Evolutionary conservation across 2,888 invertebrate genomes (phyloP), one percentile per base, ranked within the genome.

Genomic region (Monopis laevigella): DNA sequence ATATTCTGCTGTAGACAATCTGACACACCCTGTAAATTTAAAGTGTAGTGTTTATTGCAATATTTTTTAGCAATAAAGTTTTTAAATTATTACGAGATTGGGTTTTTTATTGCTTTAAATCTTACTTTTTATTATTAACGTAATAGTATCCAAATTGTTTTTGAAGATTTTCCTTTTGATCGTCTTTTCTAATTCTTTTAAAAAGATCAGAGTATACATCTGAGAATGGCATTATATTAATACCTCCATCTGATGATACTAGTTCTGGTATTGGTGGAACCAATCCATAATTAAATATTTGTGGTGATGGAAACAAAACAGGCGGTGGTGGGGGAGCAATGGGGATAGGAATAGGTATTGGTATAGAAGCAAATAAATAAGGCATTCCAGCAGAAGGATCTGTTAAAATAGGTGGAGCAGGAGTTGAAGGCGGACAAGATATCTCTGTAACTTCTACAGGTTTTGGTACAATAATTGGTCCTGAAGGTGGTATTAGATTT

Each of bases 221-320:
- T 0, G 77, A 67, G 47, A 77, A 77, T 1, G 78, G 77, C 39
- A 78, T 46, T 10, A 80, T 60, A 34, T 77, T 78, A 6, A 80
- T 65, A 1, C 72, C 77, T 2, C 2, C 72, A 42, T 68, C 68
- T 0, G 46, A 5, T 29, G 29, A 11, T 11, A 29, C 29, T 7
- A 11, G 7, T n/a, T 5, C 29, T n/a, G 29, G 29, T n/a, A 29
- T 11, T n/a, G 11, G 29, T 29, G 7, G 29, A n/a, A 11, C 10
- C 5, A n/a, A 11, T 7, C 10, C 10, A 29, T 29, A 7, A 7
- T 7, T 6, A 7, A 11, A 29, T 7, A 29, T 5, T 5, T 7
- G 7, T n/a, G 29, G 29, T 11, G 7, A 11, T 5, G 29, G 12
- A 29, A 7, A 29, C 29, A 29, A n/a, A 29, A 5, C n/a, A 7